Evolutionary conservation across 2,113 vertebrate species (phyloP).

Genomic region (Malurus elegans): DNA sequence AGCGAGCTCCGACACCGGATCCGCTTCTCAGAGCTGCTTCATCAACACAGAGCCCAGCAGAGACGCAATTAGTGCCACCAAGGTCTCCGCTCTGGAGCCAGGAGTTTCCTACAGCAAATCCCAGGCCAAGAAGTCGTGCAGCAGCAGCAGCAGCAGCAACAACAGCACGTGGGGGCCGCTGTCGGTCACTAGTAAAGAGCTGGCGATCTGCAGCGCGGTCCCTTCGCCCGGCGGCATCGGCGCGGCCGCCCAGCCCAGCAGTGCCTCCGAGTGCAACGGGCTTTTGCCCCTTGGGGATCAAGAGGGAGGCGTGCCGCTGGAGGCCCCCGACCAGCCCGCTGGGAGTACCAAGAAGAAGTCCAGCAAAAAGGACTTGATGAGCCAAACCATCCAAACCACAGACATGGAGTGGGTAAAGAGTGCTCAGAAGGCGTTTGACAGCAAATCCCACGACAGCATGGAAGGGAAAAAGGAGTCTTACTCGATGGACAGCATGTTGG

Average conservation of each 20-base stretch:
- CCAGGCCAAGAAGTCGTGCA: constrained; percentile 78
- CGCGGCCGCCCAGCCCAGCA: constrained; percentile 34
- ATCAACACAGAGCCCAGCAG: constrained; percentile 79
- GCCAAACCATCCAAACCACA: constrained; percentile 75
- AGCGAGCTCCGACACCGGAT: constrained; percentile 74
- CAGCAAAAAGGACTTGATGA: constrained; percentile 86
- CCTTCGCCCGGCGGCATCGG: constrained; percentile 59
- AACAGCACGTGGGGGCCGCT: constrained; percentile 76
- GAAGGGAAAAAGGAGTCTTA: constrained; percentile 86
- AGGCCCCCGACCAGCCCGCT: constrained; percentile 80
- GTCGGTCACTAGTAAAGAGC: constrained; percentile 65
- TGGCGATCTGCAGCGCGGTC: constrained; percentile 56
- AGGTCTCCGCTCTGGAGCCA: constrained; percentile 77
- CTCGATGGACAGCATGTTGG: constrained; percentile 61
- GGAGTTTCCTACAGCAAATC: constrained; percentile 80
- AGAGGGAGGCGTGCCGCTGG: constrained; percentile 81
- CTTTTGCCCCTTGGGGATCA: constrained; percentile 75
- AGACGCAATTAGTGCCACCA: constrained; percentile 79
- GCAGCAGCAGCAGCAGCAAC: constrained; percentile 36
- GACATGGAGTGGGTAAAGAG: constrained; percentile 86
- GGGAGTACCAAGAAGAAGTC: constrained; percentile 89
- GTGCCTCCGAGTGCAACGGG: constrained; percentile 63
- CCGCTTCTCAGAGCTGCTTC: constrained; percentile 79
- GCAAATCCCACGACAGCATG: constrained; percentile 72
- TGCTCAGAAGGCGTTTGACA: constrained; percentile 82